A percentile compares a stretch with the other conserved stretches of the same genome.
Conservation (phyloP, 2,888 invertebrate genomes). For the Drosophila melanosoma region DNA sequence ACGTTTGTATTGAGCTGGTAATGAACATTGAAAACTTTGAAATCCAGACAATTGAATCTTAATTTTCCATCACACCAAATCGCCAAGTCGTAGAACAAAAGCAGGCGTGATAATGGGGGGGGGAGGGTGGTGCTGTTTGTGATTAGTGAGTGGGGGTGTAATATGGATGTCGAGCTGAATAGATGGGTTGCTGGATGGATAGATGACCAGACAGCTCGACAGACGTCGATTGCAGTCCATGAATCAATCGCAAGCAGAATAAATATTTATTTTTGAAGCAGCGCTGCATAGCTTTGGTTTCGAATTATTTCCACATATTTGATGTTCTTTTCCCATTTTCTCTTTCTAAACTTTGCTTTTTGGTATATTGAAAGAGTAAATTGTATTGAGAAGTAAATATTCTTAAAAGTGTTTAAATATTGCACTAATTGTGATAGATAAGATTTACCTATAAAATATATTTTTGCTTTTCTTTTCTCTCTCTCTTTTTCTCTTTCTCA, state of each 20-base stretch:
- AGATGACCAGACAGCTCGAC: conserved; percentile 42
- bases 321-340: background rate
- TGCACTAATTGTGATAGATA: background rate
- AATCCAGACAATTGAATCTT: conserved; percentile 79
- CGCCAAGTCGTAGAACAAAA: conserved; percentile 19
- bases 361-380: background rate
- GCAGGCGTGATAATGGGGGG: background rate
- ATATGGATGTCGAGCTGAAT: background rate
- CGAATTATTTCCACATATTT: conserved; percentile 1
- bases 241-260: conserved; percentile 71
- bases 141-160: no score
- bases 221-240: conserved; percentile 42
- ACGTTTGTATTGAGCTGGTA: conserved; percentile 70
- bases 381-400: background rate
- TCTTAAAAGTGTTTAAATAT: background rate
- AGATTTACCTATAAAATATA: background rate
- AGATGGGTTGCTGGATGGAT: conserved; percentile 29
- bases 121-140: background rate
- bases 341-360: background rate
- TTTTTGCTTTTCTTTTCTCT: background rate
- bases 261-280: conserved; percentile 72
- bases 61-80: conserved; percentile 58
- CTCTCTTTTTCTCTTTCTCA: background rate
- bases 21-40: conserved; percentile 77
- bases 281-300: conserved; percentile 25